Evolutionary conservation across 2,888 invertebrate species (phyloP), one percentile per base, ranked within the genome.

Genomic region (Cephus pygmeus): DNA sequence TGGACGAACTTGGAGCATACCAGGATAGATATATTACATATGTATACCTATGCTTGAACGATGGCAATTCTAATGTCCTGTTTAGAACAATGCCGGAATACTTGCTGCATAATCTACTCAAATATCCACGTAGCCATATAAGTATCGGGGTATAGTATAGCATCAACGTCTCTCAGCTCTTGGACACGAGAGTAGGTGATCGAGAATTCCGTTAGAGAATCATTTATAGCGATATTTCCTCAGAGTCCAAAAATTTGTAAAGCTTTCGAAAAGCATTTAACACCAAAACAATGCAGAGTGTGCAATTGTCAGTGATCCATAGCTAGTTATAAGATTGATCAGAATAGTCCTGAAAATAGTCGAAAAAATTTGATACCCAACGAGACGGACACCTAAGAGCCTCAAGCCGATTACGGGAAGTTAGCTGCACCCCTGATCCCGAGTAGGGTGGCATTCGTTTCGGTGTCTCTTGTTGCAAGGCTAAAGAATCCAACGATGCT

Each of bases 401-500:
- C 23, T 56, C 56, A 75, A 77, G 36, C 73, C 56, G 35, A 76
- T 73, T 73, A 76, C 36, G 75, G n/a, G 34, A 77, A 75, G 34
- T 34, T 40, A 69, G 75, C 23, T 23, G n/a, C 35, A 40, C 35
- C n/a, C 34, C 34, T 69, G 30, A 33, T 75, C 15, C 31, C 11
- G 11, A 12, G 1, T 23, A 3, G 68, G 35, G 15, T 34, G 23
- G 35, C 73, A 31, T 71, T 71, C 6, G 31, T 31, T 33, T 71
- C 34, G 73, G 15, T 73, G 73, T 31, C 31, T 73, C 69, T 35
- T 23, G 12, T 73, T 73, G 23, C 35, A 23, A 30, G 30, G 23
- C n/a, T n/a, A n/a, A 74, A 3, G 12, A 35, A 35, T 74, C 74
- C 34, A 36, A 35, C 35, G 73, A 12, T 23, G 73, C n/a, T 73